These are phyloP conservation scores for Cheirogaleus major DNA, from an alignment of 2,797 vertebrate species.

Conservation along the genomic window DNA sequence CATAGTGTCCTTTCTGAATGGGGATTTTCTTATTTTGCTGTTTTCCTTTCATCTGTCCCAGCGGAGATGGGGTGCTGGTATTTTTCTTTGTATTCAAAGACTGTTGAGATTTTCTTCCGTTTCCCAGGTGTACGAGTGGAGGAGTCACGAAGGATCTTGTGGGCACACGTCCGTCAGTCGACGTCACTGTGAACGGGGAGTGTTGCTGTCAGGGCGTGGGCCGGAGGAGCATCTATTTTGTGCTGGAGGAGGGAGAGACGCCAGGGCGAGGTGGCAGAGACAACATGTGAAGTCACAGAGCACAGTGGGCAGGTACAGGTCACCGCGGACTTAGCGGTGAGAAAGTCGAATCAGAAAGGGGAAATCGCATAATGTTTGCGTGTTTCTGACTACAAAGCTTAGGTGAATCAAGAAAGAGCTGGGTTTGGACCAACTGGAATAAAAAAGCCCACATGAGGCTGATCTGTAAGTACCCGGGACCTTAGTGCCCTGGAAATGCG, in stretches of 20 bases:
- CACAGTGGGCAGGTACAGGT: background rate
- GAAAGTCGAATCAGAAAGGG: background rate
- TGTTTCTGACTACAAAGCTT: background rate
- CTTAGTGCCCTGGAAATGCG: too few relatives aligned
- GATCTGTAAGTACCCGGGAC: too few relatives aligned
- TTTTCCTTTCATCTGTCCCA: background rate
- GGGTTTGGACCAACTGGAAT: background rate
- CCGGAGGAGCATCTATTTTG: background rate
- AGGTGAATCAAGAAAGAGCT: background rate
- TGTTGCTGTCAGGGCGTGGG: background rate
- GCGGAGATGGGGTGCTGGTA: too few relatives aligned
- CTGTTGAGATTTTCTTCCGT: background rate
- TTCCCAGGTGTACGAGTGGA: background rate
- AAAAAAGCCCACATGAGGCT: background rate
- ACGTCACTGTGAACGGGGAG: rapidly evolving
- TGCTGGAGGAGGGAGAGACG: too few relatives aligned
- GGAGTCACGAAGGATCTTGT: background rate
- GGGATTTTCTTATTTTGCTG: background rate
- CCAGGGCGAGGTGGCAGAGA: background rate
- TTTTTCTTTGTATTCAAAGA: background rate
- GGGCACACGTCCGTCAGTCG: background rate
- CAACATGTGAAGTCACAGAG: background rate
- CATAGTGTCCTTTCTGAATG: background rate
- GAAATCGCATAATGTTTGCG: background rate
- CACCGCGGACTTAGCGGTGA: background rate